Evolutionary conservation across 1,140 invertebrate species (phyloP), one percentile per base, ranked within the genome.

Genomic region (Sycobia sp.): DNA sequence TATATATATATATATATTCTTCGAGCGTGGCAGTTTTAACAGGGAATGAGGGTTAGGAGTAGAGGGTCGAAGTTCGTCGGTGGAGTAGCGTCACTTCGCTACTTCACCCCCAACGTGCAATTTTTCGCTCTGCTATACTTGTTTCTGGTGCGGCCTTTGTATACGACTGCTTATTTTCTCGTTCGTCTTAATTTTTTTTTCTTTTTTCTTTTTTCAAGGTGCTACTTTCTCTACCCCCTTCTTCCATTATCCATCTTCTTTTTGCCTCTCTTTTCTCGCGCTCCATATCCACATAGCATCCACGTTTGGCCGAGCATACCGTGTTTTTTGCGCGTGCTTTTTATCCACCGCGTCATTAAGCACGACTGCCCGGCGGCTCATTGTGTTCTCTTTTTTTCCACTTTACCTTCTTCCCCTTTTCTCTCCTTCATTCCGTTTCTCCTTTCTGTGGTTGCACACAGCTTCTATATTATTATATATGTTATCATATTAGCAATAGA

Each of bases 291-390:
- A n/a, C n/a, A n/a, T n/a, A n/a, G n/a, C n/a, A n/a, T n/a, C n/a
- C n/a, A n/a, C n/a, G n/a, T n/a, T n/a, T n/a, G n/a, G n/a, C n/a
- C n/a, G n/a, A n/a, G n/a, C n/a, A n/a, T n/a, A n/a, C n/a, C n/a
- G n/a, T n/a, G n/a, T n/a, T n/a, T n/a, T n/a, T n/a, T n/a, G n/a
- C 29, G 29, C 29, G 5, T n/a, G 41, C 41, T 47, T 47, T 36
- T 57, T 57, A 57, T 57, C 55, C 47, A 13, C 38, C 55, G 55
- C 46, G 55, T 57, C 55, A 57, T 57, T 57, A 57, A 47, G 55
- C 47, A 54, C 25, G 36, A 54, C 59, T 51, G 39, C 39, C 36
- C 18, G 53, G 55, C 29, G 29, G 5, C 29, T 8, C 36, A n/a
- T n/a, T n/a, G n/a, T n/a, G 18, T 44, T 22, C 43, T 46, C 43